Evolutionary conservation across 2,888 invertebrate species (phyloP), one percentile per base, ranked within the genome.

Genomic region (Troides helena): DNA sequence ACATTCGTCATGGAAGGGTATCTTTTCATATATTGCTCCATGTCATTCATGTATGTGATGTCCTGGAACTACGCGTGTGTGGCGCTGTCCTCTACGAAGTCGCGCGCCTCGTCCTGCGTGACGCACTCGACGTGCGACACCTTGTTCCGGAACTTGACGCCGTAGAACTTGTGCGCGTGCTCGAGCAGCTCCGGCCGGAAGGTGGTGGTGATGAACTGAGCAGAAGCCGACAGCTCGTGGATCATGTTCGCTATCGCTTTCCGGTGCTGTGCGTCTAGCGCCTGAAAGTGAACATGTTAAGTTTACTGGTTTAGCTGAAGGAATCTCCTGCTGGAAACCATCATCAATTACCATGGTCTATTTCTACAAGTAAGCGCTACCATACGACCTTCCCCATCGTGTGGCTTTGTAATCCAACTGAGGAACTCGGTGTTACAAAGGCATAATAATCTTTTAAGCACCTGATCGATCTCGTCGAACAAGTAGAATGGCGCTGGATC

Each of bases 401-500:
- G 4, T 46, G 14, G 46, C 46, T 12, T 4, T 14, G 46, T 12
- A 46, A 46, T 46, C 46, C 14, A 46, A 46, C 46, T 14, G 4
- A 7, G 43, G 10, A 10, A 8, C 43, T 43, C 43, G 8, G 43
- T 43, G 43, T 43, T 43, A 43, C 8, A 43, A 12, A 43, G 10
- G 43, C 2, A 12, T 8, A 43, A 10, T 1, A 43, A 8, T 43
- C 43, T 43, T 46, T 3, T 46, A 46, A 14, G 14, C 10, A 73
- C 90, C 94, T 99, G 99, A 93, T 99, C 99, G 80, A 99, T 99
- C 93, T 99, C 99, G 93, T 99, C 99, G 90, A 99, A 99, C 64
- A 99, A 93, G 90, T 99, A 99, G 93, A 99, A 99, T 0, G 99
- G 99, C 1, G 99, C 99, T 0, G 99, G 99, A 89, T 99, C 99